Evolutionary conservation across 2,797 vertebrate genomes (phyloP).

Genomic region (Lacerta agilis): DNA sequence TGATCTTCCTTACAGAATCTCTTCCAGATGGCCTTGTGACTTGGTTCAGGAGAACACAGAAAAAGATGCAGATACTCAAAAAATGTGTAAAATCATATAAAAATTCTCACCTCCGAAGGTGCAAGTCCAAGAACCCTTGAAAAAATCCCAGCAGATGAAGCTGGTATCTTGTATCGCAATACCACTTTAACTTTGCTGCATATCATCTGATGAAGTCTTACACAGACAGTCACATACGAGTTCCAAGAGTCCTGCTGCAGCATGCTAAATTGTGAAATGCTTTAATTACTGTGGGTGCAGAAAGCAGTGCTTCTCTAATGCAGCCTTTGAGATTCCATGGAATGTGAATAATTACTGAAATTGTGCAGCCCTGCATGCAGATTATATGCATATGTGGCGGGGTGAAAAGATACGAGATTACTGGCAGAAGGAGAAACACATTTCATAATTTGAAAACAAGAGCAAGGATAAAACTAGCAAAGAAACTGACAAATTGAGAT

Average conservation of each 20-base stretch:
- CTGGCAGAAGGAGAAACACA: not conserved
- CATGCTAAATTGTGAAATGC: conserved; percentile 45
- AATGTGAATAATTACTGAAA: not conserved
- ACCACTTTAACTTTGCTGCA: conserved; percentile 54
- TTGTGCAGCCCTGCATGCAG: not conserved
- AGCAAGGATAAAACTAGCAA: not conserved
- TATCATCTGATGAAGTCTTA: conserved; percentile 78
- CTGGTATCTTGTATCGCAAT: conserved; percentile 24
- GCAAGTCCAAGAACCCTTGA: conserved; percentile 11
- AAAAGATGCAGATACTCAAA: not conserved
- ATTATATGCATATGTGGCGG: not conserved
- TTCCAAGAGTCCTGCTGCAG: conserved; percentile 59
- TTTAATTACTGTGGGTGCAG: not conserved
- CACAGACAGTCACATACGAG: conserved; percentile 69
- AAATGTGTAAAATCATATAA: not conserved
- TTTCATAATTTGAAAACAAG: not conserved
- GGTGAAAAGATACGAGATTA: not conserved
- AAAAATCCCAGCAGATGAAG: conserved; percentile 65
- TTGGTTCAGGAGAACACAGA: not conserved
- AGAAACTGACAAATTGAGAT: not conserved
- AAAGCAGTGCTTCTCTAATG: not conserved
- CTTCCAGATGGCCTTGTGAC: not conserved
- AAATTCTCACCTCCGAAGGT: conserved; percentile 48
- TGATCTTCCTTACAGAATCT: not conserved
- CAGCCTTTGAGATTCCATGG: not conserved